phyloP scores from a whole-genome alignment of 2,888 invertebrate genomes.

The Pyrgus malvae region DNA sequence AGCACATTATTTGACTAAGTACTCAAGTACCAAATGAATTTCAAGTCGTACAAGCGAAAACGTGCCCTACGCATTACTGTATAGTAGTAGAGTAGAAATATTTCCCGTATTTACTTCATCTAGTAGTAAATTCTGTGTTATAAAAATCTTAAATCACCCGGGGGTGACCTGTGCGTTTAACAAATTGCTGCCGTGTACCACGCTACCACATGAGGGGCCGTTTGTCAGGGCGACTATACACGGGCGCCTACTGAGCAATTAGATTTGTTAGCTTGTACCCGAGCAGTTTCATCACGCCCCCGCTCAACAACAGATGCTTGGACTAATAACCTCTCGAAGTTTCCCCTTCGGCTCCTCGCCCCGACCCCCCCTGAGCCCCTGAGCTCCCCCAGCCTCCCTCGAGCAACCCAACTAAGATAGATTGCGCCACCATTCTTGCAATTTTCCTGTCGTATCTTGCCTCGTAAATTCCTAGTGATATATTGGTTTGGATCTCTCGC shows the following conservation, averaged over 20 bases:
- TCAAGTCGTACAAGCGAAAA: background rate
- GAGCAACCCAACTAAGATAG: conserved; percentile 89
- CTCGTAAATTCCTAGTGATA: conserved; percentile 93
- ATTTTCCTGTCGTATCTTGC: conserved; percentile 96
- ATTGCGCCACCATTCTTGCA: conserved; percentile 96
- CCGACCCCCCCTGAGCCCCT: conserved; percentile 56
- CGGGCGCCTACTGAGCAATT: conserved; percentile 80
- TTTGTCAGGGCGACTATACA: conserved; percentile 71
- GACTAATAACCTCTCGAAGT: conserved; percentile 84
- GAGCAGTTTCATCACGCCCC: conserved; percentile 80
- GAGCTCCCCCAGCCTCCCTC: conserved; percentile 71
- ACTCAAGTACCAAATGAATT: background rate
- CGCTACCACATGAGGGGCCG: conserved; percentile 68
- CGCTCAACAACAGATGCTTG: conserved; percentile 83
- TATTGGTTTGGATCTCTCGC: conserved; percentile 85
- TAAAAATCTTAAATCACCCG: conserved; percentile 49
- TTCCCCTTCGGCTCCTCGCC: conserved; percentile 69
- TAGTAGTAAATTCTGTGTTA: conserved; percentile 30
- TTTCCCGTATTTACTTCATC: conserved; percentile 2
- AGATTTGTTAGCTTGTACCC: conserved; percentile 81
- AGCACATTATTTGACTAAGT: background rate
- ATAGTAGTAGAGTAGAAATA: conserved; percentile 9
- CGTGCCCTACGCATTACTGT: background rate
- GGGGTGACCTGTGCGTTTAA: conserved; percentile 69
- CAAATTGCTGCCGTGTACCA: conserved; percentile 60